Percentiles rank a stretch among this genome's conserved stretches.
phyloP scores from a whole-genome alignment of 1,140 invertebrate genomes.

The Lycorma delicatula region DNA sequence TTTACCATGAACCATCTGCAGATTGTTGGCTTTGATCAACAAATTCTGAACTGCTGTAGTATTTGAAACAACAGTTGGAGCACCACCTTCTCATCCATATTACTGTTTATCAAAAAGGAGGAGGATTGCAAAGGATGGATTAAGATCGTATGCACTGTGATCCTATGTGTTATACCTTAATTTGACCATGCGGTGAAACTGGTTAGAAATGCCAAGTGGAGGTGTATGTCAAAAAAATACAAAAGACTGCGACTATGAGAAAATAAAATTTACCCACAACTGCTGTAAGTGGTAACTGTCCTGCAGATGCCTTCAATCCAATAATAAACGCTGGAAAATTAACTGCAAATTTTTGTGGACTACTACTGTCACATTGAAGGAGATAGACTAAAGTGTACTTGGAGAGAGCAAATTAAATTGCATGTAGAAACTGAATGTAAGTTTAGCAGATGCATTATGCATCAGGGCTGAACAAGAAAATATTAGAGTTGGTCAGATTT shows the following conservation, averaged over 20 bases:
- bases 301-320: not conserved
- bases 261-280: not conserved
- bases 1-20: too few species aligned
- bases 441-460: not conserved
- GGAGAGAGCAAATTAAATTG: not conserved
- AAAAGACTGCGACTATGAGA: not conserved
- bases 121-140: too few species aligned
- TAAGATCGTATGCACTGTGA: too few species aligned
- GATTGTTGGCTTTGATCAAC: too few species aligned
- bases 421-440: not conserved
- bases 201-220: not conserved
- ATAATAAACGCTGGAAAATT: not conserved
- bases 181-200: constrained; percentile 2
- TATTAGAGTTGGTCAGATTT: not conserved
- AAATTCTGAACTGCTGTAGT: too few species aligned
- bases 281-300: not conserved
- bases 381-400: not conserved
- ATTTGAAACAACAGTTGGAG: too few species aligned
- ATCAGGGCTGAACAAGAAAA: not conserved
- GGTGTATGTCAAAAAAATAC: not conserved
- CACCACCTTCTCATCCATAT: too few species aligned
- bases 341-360: constrained; percentile 1
- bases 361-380: constrained; percentile 1
- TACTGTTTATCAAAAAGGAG: too few species aligned
- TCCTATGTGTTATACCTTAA: not conserved